Percentiles rank a stretch among this genome's conserved stretches.
These are phyloP conservation scores for Perodicticus potto DNA, from an alignment of 2,797 vertebrate genomes.

Conservation along the genomic window DNA sequence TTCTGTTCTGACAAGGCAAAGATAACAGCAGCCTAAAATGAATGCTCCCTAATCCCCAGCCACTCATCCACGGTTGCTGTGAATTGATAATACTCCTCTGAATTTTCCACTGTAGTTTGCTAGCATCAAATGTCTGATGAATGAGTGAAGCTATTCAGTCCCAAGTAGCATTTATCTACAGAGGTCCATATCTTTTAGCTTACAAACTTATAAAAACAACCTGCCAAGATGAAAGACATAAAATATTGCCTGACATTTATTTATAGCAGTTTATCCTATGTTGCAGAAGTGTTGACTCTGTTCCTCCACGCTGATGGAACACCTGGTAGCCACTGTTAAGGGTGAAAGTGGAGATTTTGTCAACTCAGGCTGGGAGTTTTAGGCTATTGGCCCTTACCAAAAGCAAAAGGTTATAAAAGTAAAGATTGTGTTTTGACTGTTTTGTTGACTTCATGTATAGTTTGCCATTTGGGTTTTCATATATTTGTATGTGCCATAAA, in stretches of 20 bases:
- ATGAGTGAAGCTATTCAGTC: constrained; percentile 22
- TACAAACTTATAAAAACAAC: constrained; percentile 78
- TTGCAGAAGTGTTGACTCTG: neutral
- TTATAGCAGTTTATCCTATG: constrained; percentile 45
- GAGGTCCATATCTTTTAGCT: constrained; percentile 67
- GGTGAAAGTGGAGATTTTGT: constrained; percentile 13
- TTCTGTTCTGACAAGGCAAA: constrained; percentile 71
- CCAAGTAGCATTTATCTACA: constrained; percentile 69
- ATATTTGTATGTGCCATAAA: neutral
- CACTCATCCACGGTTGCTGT: constrained; percentile 52
- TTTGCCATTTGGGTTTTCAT: neutral
- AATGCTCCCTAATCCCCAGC: constrained; percentile 72
- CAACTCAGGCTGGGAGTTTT: neutral
- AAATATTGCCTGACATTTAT: constrained; percentile 45
- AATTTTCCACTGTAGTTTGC: constrained; percentile 56
- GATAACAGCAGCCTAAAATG: constrained; percentile 75
- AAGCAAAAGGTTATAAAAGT: neutral
- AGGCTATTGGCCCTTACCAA: constrained; percentile 25
- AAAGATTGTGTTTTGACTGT: neutral
- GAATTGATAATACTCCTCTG: constrained; percentile 67
- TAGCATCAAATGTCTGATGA: constrained; percentile 72
- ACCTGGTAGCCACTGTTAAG: neutral
- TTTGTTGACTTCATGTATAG: constrained; percentile 48
- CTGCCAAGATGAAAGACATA: constrained; percentile 75
- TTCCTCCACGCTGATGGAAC: neutral